A percentile compares a stretch with the other conserved stretches of the same genome.
Evolutionary conservation across 2,113 vertebrate genomes (phyloP).

Genomic region (Poeciliopsis prolifica): DNA sequence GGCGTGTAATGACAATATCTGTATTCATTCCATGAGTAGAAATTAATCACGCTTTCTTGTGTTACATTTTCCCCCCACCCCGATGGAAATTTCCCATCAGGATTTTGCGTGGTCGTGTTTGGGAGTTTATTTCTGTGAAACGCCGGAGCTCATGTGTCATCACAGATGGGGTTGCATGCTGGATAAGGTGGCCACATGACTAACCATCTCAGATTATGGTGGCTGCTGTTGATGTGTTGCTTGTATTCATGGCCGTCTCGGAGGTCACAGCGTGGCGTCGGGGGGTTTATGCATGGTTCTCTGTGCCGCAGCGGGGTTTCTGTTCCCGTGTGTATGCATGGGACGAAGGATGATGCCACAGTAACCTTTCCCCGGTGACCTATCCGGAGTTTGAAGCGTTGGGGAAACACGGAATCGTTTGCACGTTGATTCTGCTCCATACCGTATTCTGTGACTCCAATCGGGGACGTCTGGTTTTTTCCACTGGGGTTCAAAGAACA

Average conservation of each 20-base stretch:
- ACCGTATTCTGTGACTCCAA: slow-evolving; percentile 32
- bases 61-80: slow-evolving; percentile 53
- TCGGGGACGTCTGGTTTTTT: slow-evolving; percentile 16
- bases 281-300: slow-evolving; percentile 70
- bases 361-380: slow-evolving; percentile 46
- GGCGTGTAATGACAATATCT: slow-evolving; percentile 81
- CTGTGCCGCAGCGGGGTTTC: slow-evolving; percentile 11
- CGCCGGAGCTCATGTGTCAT: slow-evolving; percentile 75
- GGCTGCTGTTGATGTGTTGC: slow-evolving; percentile 72
- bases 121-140: slow-evolving; percentile 76
- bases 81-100: slow-evolving; percentile 74
- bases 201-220: slow-evolving; percentile 72
- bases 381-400: slow-evolving; percentile 54
- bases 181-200: slow-evolving; percentile 62
- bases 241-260: slow-evolving; percentile 72
- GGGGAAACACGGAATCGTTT: slow-evolving; percentile 57
- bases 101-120: slow-evolving; percentile 58
- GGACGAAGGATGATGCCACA: slow-evolving; percentile 59
- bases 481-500: slow-evolving; percentile 26
- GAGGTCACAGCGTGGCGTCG: slow-evolving; percentile 66
- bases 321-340: slow-evolving; percentile 42
- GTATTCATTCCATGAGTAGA: slow-evolving; percentile 79
- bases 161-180: slow-evolving; percentile 76
- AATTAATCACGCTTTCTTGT: slow-evolving; percentile 74
- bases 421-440: slow-evolving; percentile 10